phyloP scores from a whole-genome alignment of 2,113 vertebrate species.

The Anhinga anhinga region DNA sequence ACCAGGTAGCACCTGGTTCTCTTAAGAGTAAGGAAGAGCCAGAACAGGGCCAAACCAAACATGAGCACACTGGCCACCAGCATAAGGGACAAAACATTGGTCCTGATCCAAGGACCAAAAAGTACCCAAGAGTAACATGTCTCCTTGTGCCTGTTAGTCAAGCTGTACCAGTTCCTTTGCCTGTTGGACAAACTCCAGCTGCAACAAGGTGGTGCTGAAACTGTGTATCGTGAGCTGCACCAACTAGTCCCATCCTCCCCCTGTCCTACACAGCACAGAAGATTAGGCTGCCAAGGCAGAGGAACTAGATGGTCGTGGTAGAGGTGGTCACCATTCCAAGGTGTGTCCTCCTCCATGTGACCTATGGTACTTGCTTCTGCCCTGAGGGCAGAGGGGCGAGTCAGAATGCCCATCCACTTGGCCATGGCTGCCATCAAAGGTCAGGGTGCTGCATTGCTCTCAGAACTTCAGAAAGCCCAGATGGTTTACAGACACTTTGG shows the following conservation, averaged over 20 bases:
- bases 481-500: background rate
- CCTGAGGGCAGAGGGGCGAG: background rate
- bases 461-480: background rate
- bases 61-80: background rate
- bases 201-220: constrained; percentile 7
- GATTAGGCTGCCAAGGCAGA: background rate
- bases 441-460: background rate
- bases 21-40: background rate
- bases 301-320: background rate
- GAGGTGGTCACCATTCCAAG: background rate
- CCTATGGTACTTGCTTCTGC: background rate
- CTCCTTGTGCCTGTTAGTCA: constrained; percentile 13
- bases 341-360: background rate
- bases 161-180: constrained; percentile 24
- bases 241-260: background rate
- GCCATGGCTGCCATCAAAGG: background rate
- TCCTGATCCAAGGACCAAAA: background rate
- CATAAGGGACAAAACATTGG: background rate
- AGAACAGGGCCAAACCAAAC: background rate
- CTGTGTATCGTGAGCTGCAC: background rate
- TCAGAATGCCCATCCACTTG: background rate
- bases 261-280: background rate
- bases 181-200: background rate
- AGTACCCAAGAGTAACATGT: background rate
- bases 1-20: background rate